Conservation (phyloP, 2,113 vertebrate genomes). For the Etheostoma cragini region DNA sequence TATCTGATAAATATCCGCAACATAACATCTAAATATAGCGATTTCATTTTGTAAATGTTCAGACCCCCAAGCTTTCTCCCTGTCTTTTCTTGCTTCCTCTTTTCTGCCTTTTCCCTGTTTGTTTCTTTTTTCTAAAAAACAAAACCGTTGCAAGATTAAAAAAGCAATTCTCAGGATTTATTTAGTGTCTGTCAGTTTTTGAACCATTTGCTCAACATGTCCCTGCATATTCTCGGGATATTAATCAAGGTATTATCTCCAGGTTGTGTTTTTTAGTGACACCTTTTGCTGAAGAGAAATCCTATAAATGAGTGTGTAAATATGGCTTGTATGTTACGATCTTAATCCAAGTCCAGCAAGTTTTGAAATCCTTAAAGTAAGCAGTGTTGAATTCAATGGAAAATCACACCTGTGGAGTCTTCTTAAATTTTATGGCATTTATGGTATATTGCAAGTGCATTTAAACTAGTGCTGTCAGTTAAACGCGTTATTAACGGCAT, state of each 20-base stretch:
- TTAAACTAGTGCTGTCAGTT: not conserved
- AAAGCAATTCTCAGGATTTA: conserved; percentile 46
- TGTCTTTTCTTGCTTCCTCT: conserved; percentile 14
- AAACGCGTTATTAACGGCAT: too few relatives aligned
- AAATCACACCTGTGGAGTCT: not conserved
- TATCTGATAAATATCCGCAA: conserved; percentile 35
- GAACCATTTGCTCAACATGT: conserved; percentile 10
- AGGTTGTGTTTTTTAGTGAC: conserved; percentile 34
- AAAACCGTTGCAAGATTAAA: conserved; percentile 48
- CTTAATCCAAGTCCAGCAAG: not conserved
- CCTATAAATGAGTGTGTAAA: conserved; percentile 23
- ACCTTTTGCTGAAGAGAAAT: conserved; percentile 1
- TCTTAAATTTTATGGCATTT: not conserved
- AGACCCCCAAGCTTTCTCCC: conserved; percentile 14
- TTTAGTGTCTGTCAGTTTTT: conserved; percentile 35
- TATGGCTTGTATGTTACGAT: conserved; percentile 4
- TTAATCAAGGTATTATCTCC: conserved; percentile 31
- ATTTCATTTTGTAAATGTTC: conserved; percentile 38
- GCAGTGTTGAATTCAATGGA: not conserved
- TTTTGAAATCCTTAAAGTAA: conserved; percentile 6
- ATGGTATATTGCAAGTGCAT: not conserved
- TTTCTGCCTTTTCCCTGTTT: conserved; percentile 18
- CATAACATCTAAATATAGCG: not conserved
- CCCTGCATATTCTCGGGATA: conserved; percentile 21
- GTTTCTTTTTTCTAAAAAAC: conserved; percentile 35